These are phyloP conservation scores for Girardia tigrina DNA, from an alignment of 2,888 invertebrate genomes.

Conservation along the genomic window DNA sequence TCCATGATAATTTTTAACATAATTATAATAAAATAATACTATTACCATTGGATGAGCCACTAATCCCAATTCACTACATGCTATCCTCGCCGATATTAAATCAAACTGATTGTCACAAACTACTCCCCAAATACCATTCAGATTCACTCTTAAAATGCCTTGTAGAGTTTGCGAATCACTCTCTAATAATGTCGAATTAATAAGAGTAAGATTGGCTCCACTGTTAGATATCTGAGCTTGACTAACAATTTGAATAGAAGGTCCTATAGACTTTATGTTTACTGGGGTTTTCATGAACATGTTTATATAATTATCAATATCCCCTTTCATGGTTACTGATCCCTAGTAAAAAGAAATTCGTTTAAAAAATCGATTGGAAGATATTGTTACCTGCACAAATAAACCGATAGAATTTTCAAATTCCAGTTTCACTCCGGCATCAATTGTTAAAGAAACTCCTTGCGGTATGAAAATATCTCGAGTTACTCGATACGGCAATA, in stretches of 20 bases:
- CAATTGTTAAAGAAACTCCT: conserved; percentile 25
- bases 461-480: conserved; percentile 33
- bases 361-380: too few species aligned
- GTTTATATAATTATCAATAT: not conserved
- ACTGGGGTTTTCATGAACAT: not conserved
- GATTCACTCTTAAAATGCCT: not conserved
- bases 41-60: conserved; percentile 25
- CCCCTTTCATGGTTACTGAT: not conserved
- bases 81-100: not conserved
- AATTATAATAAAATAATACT: too few species aligned
- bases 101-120: conserved; percentile 26
- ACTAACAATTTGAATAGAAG: not conserved
- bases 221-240: not conserved
- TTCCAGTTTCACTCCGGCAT: conserved; percentile 31
- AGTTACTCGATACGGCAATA: conserved; percentile 38
- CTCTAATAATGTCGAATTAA: not conserved
- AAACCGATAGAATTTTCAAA: conserved; percentile 21
- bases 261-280: not conserved
- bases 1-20: too few species aligned
- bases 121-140: conserved; percentile 24
- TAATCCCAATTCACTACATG: conserved; percentile 9
- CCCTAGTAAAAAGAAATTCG: too few species aligned
- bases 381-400: conserved; percentile 52
- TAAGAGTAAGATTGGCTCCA: not conserved
- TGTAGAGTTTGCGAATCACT: not conserved